A percentile compares a stretch with the other conserved stretches of the same genome.
Conservation (phyloP, 2,113 vertebrate genomes). For the Willisornis vidua region DNA sequence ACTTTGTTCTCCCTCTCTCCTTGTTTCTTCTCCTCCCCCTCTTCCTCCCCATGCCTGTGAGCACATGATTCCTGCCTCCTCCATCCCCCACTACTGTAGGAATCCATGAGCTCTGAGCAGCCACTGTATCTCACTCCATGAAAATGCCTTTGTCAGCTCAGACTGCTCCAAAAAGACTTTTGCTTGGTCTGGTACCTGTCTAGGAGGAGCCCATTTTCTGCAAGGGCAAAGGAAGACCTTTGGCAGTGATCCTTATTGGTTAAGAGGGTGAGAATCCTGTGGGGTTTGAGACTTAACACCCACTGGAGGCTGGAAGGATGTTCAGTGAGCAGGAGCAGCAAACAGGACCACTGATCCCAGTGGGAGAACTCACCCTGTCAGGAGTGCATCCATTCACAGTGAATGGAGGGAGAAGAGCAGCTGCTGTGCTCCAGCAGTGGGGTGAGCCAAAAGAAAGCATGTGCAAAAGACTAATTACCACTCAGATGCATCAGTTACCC, state of each 20-base stretch:
- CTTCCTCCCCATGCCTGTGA: slow-evolving; percentile 13
- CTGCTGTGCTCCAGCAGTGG: background rate
- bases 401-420: background rate
- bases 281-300: background rate
- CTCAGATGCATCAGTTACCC: background rate
- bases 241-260: background rate
- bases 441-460: accelerated
- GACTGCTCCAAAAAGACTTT: background rate
- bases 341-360: background rate
- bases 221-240: background rate
- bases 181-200: background rate
- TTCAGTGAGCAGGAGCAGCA: background rate
- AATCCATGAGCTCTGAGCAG: background rate
- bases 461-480: background rate
- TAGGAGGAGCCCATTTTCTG: background rate
- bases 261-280: background rate
- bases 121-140: background rate
- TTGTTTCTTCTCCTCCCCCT: slow-evolving; percentile 34
- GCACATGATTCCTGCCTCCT: slow-evolving; percentile 29
- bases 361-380: background rate
- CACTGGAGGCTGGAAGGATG: background rate
- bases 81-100: background rate
- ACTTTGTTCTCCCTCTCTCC: slow-evolving; percentile 37
- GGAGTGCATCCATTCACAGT: background rate
- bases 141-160: background rate